Conservation (phyloP, 2,113 vertebrate genomes). For the Sylvietta virens region DNA sequence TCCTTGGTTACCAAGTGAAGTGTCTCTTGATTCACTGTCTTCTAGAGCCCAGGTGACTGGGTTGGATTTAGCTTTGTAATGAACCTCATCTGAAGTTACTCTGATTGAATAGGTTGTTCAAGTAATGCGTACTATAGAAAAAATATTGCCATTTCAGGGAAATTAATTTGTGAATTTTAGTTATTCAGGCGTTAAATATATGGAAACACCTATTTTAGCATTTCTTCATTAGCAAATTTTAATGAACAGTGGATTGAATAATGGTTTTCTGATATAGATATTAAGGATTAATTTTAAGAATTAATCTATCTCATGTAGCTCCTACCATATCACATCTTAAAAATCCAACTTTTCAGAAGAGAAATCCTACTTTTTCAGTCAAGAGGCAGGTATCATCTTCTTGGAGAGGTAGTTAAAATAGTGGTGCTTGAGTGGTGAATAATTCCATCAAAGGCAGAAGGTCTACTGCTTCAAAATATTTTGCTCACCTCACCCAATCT, state of each 20-base stretch:
- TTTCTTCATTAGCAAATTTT: not conserved
- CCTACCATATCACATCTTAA: not conserved
- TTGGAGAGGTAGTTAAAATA: not conserved
- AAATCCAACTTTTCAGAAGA: not conserved
- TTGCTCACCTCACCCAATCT: accelerated
- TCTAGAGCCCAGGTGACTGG: not conserved
- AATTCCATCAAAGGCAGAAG: not conserved
- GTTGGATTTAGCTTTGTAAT: not conserved
- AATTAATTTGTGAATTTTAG: not conserved
- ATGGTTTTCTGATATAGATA: not conserved
- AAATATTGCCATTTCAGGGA: not conserved
- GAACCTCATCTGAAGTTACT: not conserved
- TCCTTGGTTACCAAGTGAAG: not conserved
- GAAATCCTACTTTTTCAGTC: not conserved
- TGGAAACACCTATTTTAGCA: not conserved
- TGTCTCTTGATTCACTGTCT: not conserved
- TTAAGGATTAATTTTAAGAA: not conserved
- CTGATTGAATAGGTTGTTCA: not conserved
- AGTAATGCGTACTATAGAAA: not conserved
- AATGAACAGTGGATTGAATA: not conserved
- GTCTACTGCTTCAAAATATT: not conserved
- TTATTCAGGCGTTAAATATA: not conserved
- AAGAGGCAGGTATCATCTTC: not conserved
- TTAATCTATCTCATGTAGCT: not conserved
- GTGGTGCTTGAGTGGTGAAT: not conserved